Conservation (phyloP, 1,140 invertebrate species). For the Eriosoma lanigerum region DNA sequence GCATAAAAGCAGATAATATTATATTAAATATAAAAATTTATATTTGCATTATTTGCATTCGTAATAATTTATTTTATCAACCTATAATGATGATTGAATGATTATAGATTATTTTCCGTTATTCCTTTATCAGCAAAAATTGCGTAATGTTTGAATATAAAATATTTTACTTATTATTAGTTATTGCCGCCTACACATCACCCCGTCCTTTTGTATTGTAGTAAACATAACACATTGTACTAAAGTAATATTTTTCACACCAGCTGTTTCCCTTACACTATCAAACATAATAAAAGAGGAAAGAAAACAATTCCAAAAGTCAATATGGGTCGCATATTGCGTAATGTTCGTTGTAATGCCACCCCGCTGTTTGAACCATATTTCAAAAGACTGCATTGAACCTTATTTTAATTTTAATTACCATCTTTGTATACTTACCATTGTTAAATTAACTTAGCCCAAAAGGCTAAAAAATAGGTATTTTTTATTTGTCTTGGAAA, state of each 20-base stretch:
- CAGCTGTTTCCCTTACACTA: background rate
- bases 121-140: no score
- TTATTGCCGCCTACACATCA: background rate
- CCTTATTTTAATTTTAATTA: background rate
- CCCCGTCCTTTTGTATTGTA: background rate
- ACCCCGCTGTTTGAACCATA: background rate
- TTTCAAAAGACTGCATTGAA: background rate
- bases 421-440: no score
- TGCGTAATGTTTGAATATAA: background rate
- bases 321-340: background rate
- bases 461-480: no score
- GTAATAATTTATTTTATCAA: no score
- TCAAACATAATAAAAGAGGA: constrained; percentile 10
- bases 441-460: no score
- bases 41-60: no score
- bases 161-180: background rate
- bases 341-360: background rate
- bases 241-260: constrained; percentile 13
- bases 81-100: no score
- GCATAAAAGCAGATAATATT: no score
- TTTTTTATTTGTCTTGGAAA: no score
- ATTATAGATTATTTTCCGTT: no score
- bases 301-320: constrained; percentile 5
- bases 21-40: no score
- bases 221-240: background rate